Base-by-base conservation (phyloP, 2,888 invertebrate genomes). In the Lasius platythorax region DNA sequence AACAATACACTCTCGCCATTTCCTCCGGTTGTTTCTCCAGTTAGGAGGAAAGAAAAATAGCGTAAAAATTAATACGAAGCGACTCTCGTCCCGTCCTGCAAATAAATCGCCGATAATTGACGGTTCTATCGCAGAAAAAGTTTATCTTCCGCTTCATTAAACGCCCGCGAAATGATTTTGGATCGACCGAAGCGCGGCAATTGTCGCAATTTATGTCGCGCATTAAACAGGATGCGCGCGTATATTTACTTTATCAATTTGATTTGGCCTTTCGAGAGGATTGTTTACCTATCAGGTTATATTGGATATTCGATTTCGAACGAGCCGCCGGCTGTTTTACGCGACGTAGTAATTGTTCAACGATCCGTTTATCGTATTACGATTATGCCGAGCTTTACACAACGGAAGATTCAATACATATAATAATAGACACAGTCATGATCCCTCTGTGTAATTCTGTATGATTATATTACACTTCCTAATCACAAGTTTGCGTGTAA, bases 1-100 rank as follows among this genome's bases (percentile, higher is more conserved):
- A n/a, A 61, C 76, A 40, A 90, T 84, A 72, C 88, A 85, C 90
- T 90, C 88, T 79, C 84, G 63, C 37, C 64, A 84, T 90, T 90
- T 73, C 73, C 33, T 18, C 67, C 6, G 33, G 28, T 70, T 70
- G 70, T 83, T 53, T 37, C 30, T 56, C 76, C 0, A 23, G 18
- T 43, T 70, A 70, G 30, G 18, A 18, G 2, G 3, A 56, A 30
- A 50, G 15, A n/a, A 53, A n/a, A n/a, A 53, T 8, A 53, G 64
- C 15, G 11, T 1, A 53, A 81, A 72, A 72, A 74, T 53, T 23
- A 58, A 84, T 67, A 28, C 11, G 43, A 8, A n/a, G 46, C 23
- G 0, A 11, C 28, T 53, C 63, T 28, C 18, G 12, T 50, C 12
- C 15, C 46, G 5, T 56, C 5, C 46, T 30, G 37, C 33, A 28